Conservation (phyloP, 2,888 invertebrate species). For the Stenoptilia bipunctidactyla region DNA sequence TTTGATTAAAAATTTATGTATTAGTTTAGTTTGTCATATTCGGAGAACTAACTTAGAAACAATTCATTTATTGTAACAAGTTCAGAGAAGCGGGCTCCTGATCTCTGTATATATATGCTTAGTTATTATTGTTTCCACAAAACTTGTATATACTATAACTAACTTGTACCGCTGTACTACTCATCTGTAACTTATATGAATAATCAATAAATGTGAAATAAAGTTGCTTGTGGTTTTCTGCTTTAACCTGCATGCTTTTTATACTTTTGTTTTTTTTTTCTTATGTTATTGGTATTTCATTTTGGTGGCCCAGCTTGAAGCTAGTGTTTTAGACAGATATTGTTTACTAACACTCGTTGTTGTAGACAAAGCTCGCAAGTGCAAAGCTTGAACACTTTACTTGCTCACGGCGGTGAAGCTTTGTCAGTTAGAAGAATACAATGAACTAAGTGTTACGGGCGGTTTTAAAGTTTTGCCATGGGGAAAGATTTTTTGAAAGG, state of each 20-base stretch:
- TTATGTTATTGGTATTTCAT: conserved; percentile 22
- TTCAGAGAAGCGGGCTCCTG: background rate
- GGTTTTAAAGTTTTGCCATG: too few species aligned
- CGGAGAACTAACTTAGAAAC: too few species aligned
- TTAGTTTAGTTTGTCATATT: too few species aligned
- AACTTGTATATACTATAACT: conserved; percentile 27
- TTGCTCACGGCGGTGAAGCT: too few species aligned
- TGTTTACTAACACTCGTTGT: too few species aligned
- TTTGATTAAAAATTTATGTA: too few species aligned
- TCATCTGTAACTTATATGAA: conserved; percentile 44
- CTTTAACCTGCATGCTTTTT: conserved; percentile 65
- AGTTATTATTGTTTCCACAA: conserved; percentile 2
- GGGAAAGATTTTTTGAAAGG: too few species aligned
- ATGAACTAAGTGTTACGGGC: too few species aligned
- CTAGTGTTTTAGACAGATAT: background rate
- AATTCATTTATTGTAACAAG: too few species aligned
- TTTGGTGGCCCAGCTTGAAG: conserved; percentile 44
- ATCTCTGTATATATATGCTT: conserved; percentile 22
- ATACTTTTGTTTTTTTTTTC: conserved; percentile 29
- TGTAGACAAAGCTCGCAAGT: too few species aligned
- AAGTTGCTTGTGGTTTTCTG: conserved; percentile 63
- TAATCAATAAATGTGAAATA: conserved; percentile 64
- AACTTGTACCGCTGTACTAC: conserved; percentile 35
- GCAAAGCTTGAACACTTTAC: too few species aligned
- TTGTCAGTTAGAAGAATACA: too few species aligned